Evolutionary conservation across 2,888 invertebrate genomes (phyloP).

Genomic region (Selenia dentaria): DNA sequence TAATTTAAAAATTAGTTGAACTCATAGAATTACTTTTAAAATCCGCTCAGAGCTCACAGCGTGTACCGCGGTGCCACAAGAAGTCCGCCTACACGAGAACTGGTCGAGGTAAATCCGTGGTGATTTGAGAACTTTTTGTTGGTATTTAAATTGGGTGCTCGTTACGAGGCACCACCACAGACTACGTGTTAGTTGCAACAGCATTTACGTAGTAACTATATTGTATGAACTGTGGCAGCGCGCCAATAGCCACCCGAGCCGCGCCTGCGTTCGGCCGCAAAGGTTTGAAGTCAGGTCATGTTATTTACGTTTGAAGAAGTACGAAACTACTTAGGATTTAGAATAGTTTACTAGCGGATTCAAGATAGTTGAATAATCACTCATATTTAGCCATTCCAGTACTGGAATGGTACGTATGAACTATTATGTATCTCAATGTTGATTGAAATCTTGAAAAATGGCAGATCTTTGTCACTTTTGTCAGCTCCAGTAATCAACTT

Average conservation of each 20-base stretch:
- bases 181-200: too few species aligned
- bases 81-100: constrained; percentile 77
- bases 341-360: too few species aligned
- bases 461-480: too few species aligned
- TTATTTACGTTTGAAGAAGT: too few species aligned
- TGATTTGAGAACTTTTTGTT: constrained; percentile 78
- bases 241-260: constrained; percentile 30
- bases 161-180: constrained; percentile 44
- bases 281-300: neutral
- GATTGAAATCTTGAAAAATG: too few species aligned
- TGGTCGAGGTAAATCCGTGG: constrained; percentile 72
- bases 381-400: too few species aligned
- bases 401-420: too few species aligned
- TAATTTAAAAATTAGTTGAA: neutral
- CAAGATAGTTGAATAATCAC: too few species aligned
- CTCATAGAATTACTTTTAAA: neutral
- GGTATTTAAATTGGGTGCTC: constrained; percentile 74
- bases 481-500: too few species aligned
- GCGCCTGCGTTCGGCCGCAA: neutral
- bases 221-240: constrained; percentile 6
- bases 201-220: neutral
- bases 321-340: too few species aligned
- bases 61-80: constrained; percentile 47
- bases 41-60: constrained; percentile 25
- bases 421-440: too few species aligned